A percentile compares a stretch with the other conserved stretches of the same genome.
Evolutionary conservation across 2,113 vertebrate species (phyloP).

Genomic region (Glaucomys volans): DNA sequence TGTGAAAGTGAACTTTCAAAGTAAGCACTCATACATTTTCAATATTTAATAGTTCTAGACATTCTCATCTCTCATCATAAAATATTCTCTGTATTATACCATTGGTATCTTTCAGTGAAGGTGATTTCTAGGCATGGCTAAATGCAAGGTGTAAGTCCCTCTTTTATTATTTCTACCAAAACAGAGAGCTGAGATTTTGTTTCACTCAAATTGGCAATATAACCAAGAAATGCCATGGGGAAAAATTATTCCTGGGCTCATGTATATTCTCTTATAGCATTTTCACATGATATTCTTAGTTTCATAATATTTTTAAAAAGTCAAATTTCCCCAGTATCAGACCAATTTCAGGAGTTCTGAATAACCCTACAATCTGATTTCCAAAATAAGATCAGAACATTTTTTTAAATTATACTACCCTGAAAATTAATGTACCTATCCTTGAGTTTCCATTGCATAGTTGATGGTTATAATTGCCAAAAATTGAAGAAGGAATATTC

Average conservation of each 20-base stretch:
- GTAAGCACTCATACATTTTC: background rate
- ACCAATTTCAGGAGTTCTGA: background rate
- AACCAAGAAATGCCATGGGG: background rate
- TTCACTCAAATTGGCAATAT: background rate
- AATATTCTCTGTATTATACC: constrained; percentile 23
- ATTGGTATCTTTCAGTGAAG: background rate
- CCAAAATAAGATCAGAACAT: background rate
- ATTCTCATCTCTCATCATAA: background rate
- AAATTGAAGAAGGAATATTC: background rate
- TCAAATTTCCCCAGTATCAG: background rate
- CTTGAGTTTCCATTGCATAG: background rate
- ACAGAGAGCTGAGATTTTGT: background rate
- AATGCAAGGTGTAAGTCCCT: background rate
- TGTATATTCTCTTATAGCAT: background rate
- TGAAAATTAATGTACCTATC: background rate
- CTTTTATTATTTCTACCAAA: constrained; percentile 7
- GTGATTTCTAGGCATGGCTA: background rate
- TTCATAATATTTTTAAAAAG: background rate
- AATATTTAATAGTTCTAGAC: background rate
- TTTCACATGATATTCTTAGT: background rate
- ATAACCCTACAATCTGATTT: background rate
- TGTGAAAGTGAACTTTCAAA: constrained; percentile 37
- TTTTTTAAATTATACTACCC: background rate
- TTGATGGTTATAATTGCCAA: background rate
- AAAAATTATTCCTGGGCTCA: background rate